These are phyloP conservation scores for Pollenia amentaria DNA, from an alignment of 2,888 invertebrate genomes.

Conservation along the genomic window DNA sequence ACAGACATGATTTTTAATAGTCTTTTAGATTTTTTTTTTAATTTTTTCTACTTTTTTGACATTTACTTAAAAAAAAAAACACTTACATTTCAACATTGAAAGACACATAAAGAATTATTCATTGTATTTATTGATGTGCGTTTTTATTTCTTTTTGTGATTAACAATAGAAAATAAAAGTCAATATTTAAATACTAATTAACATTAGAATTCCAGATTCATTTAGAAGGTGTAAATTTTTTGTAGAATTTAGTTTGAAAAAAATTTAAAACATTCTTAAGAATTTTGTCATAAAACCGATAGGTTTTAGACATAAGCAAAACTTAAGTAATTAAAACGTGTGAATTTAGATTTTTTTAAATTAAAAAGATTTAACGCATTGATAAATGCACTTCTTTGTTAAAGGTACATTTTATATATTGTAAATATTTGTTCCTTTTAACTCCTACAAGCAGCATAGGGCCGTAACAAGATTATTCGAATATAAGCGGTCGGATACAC, in stretches of 20 bases:
- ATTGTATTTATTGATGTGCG: conserved; percentile 29
- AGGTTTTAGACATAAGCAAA: no score
- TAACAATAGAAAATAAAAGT: conserved; percentile 52
- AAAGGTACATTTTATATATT: no score
- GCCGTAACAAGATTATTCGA: no score
- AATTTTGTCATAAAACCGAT: not conserved
- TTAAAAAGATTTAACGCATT: no score
- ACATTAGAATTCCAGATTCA: conserved; percentile 29
- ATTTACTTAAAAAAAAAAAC: conserved; percentile 15
- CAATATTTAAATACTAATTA: conserved; percentile 64
- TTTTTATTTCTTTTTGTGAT: conserved; percentile 4
- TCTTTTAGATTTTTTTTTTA: not conserved
- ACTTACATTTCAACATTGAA: conserved; percentile 32
- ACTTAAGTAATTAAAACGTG: no score
- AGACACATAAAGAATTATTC: conserved; percentile 23
- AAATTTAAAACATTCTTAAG: not conserved
- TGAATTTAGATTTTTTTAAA: no score
- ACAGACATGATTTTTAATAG: conserved; percentile 17
- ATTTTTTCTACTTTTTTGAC: not conserved
- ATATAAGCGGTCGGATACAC: no score
- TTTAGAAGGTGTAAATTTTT: conserved; percentile 3
- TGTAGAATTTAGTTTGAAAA: conserved; percentile 4
- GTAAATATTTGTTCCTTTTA: no score
- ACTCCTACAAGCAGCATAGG: no score
- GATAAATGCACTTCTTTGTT: no score